Conservation (phyloP, 2,888 invertebrate genomes). For the Pyrrhosoma nymphula region DNA sequence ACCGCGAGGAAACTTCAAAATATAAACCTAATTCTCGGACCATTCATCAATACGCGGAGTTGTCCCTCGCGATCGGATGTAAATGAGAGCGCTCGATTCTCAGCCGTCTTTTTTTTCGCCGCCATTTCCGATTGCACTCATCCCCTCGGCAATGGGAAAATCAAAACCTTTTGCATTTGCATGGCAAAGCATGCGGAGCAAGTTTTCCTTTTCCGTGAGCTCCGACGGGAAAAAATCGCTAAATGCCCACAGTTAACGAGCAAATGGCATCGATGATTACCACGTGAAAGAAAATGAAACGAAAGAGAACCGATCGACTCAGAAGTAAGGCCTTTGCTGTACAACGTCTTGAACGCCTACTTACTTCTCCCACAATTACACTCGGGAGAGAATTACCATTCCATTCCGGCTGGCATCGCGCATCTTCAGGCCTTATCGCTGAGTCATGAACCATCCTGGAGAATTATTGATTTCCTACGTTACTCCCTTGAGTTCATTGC, state of each 20-base stretch:
- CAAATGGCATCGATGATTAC: neutral
- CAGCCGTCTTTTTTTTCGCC: neutral
- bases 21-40: constrained; percentile 42
- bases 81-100: neutral
- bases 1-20: constrained; percentile 5
- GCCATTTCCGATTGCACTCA: neutral
- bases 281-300: neutral
- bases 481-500: no score
- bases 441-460: no score
- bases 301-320: no score
- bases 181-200: neutral
- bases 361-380: no score
- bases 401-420: no score
- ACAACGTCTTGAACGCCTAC: no score
- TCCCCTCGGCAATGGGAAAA: neutral
- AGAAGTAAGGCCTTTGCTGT: no score
- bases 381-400: no score
- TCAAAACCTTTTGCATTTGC: constrained; percentile 36
- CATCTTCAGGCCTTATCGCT: no score
- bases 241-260: neutral
- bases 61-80: neutral
- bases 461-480: no score
- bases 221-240: neutral
- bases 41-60: constrained; percentile 52
- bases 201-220: neutral